These are phyloP conservation scores for Oriolus oriolus DNA, from an alignment of 2,113 vertebrate genomes.

Conservation along the genomic window DNA sequence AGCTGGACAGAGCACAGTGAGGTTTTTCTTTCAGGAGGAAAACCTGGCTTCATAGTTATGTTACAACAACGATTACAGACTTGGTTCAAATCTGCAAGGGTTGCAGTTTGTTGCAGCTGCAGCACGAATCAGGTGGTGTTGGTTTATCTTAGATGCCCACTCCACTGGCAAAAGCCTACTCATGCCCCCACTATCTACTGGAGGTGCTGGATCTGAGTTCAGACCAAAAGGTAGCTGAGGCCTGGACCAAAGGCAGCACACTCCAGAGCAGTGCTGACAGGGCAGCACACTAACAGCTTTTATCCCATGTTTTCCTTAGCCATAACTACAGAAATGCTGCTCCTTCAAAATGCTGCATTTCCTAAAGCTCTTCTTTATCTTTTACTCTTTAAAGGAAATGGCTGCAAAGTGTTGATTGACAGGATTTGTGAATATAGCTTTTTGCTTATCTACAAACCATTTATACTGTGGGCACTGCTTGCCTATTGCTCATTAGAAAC, in stretches of 20 bases:
- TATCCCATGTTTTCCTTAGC: background rate
- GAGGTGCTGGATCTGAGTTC: background rate
- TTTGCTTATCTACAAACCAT: slow-evolving; percentile 9
- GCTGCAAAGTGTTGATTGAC: background rate
- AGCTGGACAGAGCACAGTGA: background rate
- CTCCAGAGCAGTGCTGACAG: background rate
- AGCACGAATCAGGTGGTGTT: background rate
- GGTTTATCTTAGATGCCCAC: background rate
- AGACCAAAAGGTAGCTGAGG: background rate
- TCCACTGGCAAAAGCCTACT: background rate
- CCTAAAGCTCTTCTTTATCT: background rate
- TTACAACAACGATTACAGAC: background rate
- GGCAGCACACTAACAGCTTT: background rate
- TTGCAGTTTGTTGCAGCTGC: background rate
- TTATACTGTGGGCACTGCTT: background rate
- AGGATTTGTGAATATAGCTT: background rate
- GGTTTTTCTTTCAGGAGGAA: background rate
- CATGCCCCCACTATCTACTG: background rate
- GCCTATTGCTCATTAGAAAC: background rate
- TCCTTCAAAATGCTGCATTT: background rate
- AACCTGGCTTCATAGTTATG: background rate
- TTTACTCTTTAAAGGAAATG: background rate
- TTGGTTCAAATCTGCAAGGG: background rate
- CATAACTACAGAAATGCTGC: background rate
- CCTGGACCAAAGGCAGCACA: background rate